phyloP scores from a whole-genome alignment of 1,140 invertebrate species.

The Aricia agestis region DNA sequence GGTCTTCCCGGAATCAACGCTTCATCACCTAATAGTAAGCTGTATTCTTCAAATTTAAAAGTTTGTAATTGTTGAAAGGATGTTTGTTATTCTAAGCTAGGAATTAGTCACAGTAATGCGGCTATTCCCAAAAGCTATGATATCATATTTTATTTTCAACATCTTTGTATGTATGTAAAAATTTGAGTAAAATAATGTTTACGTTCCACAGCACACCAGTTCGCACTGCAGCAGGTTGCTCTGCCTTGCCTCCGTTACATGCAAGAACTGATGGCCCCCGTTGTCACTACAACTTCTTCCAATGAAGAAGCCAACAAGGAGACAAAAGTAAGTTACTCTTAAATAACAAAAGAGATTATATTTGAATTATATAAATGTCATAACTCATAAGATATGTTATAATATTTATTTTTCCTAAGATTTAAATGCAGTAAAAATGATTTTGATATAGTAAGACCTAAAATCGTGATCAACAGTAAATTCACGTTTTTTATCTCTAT shows the following conservation, averaged over 20 bases:
- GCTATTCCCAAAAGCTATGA: too few relatives aligned
- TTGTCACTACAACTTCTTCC: conserved; percentile 33
- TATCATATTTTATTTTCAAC: too few relatives aligned
- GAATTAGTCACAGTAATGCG: too few relatives aligned
- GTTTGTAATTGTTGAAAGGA: not conserved
- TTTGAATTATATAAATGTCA: not conserved
- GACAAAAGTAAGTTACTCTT: conserved; percentile 46
- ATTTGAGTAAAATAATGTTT: not conserved
- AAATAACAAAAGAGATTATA: conserved; percentile 8
- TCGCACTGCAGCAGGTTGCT: conserved; percentile 71
- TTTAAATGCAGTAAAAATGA: too few relatives aligned
- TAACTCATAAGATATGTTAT: too few relatives aligned
- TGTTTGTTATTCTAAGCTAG: too few relatives aligned
- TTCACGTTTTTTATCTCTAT: too few relatives aligned
- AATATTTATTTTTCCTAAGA: too few relatives aligned
- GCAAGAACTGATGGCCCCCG: conserved; percentile 68
- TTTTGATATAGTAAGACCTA: too few relatives aligned
- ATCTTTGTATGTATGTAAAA: not conserved
- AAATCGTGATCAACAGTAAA: too few relatives aligned
- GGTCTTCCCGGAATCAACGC: conserved; percentile 62
- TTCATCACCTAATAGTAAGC: conserved; percentile 64
- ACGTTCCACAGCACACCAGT: conserved; percentile 53
- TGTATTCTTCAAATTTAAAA: not conserved
- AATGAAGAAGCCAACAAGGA: conserved; percentile 34
- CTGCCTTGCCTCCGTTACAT: conserved; percentile 72